Evolutionary conservation across 2,888 invertebrate genomes (phyloP).

Genomic region (Cremastobaeus sp.): DNA sequence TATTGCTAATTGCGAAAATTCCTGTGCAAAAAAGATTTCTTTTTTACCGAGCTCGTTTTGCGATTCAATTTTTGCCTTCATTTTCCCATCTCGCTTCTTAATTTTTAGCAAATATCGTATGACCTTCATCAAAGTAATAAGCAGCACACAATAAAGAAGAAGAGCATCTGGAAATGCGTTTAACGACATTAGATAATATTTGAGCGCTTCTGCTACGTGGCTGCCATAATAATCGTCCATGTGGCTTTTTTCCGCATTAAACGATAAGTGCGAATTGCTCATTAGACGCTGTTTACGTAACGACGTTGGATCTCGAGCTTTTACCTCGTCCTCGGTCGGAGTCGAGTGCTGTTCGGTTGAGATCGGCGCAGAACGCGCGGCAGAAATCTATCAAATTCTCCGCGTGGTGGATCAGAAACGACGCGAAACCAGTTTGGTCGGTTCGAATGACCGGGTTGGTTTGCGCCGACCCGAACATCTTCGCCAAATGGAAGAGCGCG

Average conservation of each 20-base stretch:
- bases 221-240: conserved; percentile 21
- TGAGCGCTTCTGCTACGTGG: conserved; percentile 3
- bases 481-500: conserved; percentile 30
- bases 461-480: conserved; percentile 47
- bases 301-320: conserved; percentile 28
- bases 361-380: conserved; percentile 65
- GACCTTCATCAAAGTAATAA: conserved; percentile 30
- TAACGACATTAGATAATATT: conserved; percentile 34
- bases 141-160: conserved; percentile 19
- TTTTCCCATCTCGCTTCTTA: not conserved
- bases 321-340: conserved; percentile 54
- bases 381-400: conserved; percentile 77
- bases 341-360: conserved; percentile 50
- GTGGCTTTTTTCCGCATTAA: conserved; percentile 33
- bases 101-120: not conserved
- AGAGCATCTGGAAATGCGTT: conserved; percentile 24
- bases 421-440: conserved; percentile 77
- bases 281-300: conserved; percentile 52
- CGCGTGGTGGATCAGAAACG: conserved; percentile 72
- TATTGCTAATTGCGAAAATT: no score
- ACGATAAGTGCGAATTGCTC: conserved; percentile 48
- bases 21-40: no score
- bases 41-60: no score
- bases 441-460: conserved; percentile 75
- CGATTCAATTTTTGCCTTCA: not conserved